phyloP scores from a whole-genome alignment of 2,888 invertebrate species.

The Dryomyza anilis region DNA sequence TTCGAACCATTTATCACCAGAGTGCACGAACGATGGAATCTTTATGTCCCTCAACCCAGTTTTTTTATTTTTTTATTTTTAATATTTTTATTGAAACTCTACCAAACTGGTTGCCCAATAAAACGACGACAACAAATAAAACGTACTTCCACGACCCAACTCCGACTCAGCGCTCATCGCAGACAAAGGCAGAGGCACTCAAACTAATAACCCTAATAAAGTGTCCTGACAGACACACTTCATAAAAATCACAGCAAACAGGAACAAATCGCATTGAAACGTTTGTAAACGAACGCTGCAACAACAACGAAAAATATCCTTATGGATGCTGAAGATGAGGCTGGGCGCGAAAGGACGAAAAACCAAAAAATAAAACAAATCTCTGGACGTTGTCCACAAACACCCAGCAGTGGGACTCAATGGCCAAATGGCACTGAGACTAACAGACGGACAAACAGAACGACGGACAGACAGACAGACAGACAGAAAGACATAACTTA shows the following conservation, averaged over 20 bases:
- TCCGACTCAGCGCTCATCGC: too few relatives aligned
- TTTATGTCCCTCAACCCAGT: too few relatives aligned
- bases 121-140: too few relatives aligned
- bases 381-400: too few relatives aligned
- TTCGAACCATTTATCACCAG: conserved; percentile 5
- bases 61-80: too few relatives aligned
- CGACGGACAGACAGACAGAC: background rate
- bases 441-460: too few relatives aligned
- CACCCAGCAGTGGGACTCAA: conserved; percentile 9
- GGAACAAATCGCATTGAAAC: conserved; percentile 11
- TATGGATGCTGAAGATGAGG: background rate
- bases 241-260: conserved; percentile 41
- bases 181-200: conserved; percentile 39
- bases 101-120: too few relatives aligned
- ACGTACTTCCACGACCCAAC: too few relatives aligned
- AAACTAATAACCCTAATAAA: conserved; percentile 60
- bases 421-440: background rate
- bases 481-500: conserved; percentile 29
- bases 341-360: background rate
- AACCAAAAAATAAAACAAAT: background rate
- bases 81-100: too few relatives aligned
- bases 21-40: background rate
- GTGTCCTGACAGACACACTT: conserved; percentile 46
- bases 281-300: background rate
- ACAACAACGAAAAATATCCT: background rate